Percentiles rank a stretch among this genome's conserved stretches.
These are phyloP conservation scores for Drosophila birchii DNA, from an alignment of 2,888 invertebrate genomes.

Conservation along the genomic window DNA sequence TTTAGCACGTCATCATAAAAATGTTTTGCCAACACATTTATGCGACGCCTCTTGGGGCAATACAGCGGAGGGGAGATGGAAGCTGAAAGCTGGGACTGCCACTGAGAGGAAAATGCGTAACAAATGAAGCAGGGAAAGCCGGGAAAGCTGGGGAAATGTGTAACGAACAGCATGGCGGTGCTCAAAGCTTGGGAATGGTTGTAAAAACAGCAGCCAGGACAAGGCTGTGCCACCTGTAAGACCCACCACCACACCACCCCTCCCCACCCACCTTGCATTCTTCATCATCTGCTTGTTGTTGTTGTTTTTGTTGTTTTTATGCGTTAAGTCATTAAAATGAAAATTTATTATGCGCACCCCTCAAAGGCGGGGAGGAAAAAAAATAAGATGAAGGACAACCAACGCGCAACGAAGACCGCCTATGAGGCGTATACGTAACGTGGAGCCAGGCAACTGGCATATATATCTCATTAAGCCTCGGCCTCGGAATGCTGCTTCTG, in stretches of 20 bases:
- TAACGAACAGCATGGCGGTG: slow-evolving; percentile 36
- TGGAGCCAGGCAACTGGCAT: slow-evolving; percentile 32
- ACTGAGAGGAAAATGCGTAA: slow-evolving; percentile 59
- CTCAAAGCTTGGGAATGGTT: slow-evolving; percentile 53
- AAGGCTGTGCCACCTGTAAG: slow-evolving; percentile 72
- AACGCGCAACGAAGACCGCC: slow-evolving; percentile 44
- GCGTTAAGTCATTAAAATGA: slow-evolving; percentile 80
- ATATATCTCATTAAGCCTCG: slow-evolving; percentile 70
- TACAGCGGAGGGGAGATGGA: background rate
- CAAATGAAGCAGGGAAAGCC: slow-evolving; percentile 71
- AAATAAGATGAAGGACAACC: slow-evolving; percentile 39
- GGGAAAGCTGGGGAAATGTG: slow-evolving; percentile 56
- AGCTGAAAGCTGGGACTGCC: no score
- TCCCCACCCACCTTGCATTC: slow-evolving; percentile 34
- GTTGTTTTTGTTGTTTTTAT: slow-evolving; percentile 60
- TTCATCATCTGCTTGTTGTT: slow-evolving; percentile 32
- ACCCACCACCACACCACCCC: slow-evolving; percentile 1
- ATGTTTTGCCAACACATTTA: slow-evolving; percentile 77
- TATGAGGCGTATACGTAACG: slow-evolving; percentile 65
- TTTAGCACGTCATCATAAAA: slow-evolving; percentile 80
- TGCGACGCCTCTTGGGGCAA: slow-evolving; percentile 65
- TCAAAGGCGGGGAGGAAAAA: slow-evolving; percentile 19
- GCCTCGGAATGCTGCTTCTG: slow-evolving; percentile 35
- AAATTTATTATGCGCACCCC: slow-evolving; percentile 77
- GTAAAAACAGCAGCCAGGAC: slow-evolving; percentile 65